Evolutionary conservation across 1,140 invertebrate genomes (phyloP).

Genomic region (Phthorimaea operculella): DNA sequence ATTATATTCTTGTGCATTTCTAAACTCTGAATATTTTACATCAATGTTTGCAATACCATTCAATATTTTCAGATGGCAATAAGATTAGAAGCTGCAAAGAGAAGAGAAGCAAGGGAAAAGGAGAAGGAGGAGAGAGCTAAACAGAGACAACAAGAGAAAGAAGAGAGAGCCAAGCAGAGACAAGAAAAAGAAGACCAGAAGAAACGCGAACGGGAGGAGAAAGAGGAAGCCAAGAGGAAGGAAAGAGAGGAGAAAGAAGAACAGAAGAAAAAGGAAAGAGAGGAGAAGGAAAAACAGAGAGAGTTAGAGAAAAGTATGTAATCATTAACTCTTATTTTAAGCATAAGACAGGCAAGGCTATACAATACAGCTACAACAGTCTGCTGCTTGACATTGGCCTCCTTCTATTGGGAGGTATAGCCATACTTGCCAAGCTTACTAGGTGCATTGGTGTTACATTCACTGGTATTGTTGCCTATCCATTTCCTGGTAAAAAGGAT

Average conservation of each 20-base stretch:
- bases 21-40: no score
- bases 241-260: constrained; percentile 65
- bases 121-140: constrained; percentile 62
- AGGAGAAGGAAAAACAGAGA: constrained; percentile 66
- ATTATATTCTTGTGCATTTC: no score
- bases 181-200: constrained; percentile 56
- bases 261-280: constrained; percentile 64
- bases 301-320: constrained; percentile 58
- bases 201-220: constrained; percentile 58
- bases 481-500: no score
- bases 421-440: no score
- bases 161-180: constrained; percentile 47
- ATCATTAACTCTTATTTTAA: no score
- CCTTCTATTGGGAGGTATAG: no score
- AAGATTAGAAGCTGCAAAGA: constrained; percentile 63
- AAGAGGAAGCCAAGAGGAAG: constrained; percentile 47
- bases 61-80: constrained; percentile 52
- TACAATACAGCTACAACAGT: no score
- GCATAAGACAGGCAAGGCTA: no score
- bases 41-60: no score
- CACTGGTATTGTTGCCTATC: no score
- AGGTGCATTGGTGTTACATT: no score
- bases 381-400: no score
- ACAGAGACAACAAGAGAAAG: constrained; percentile 57
- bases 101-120: constrained; percentile 60